Conservation (phyloP, 2,113 vertebrate genomes). For the Nyctibius bracteatus region DNA sequence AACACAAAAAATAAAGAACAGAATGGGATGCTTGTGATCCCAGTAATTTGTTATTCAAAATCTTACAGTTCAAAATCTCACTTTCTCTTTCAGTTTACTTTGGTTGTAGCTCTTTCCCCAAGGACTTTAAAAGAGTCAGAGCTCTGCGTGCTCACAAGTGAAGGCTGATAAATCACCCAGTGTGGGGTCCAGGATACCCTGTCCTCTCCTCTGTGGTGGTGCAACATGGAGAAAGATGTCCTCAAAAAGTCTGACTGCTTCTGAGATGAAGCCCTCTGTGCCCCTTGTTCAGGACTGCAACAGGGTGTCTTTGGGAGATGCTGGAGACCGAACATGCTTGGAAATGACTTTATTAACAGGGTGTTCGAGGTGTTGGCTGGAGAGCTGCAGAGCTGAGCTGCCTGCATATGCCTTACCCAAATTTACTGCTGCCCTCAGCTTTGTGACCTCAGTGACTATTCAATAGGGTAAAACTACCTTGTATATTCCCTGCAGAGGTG, state of each 20-base stretch:
- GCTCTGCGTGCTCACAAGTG: rapidly evolving
- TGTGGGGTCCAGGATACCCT: background rate
- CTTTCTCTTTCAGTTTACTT: background rate
- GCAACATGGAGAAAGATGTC: background rate
- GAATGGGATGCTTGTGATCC: background rate
- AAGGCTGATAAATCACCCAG: background rate
- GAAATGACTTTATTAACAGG: background rate
- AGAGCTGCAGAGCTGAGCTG: background rate
- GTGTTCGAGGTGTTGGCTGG: background rate
- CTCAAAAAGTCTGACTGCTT: background rate
- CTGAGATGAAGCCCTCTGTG: rapidly evolving
- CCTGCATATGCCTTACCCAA: background rate
- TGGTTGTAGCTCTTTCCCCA: background rate
- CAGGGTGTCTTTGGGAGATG: background rate
- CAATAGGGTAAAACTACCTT: background rate
- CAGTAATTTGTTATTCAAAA: background rate
- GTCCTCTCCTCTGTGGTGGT: background rate
- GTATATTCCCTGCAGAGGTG: background rate
- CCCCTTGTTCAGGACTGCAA: background rate
- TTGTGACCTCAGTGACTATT: background rate
- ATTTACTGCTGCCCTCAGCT: background rate
- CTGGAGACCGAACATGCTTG: rapidly evolving
- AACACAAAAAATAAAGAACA: background rate
- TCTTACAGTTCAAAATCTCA: background rate
- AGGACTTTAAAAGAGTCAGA: background rate